Conservation (phyloP, 2,113 vertebrate species). For the Laticauda laticaudata region DNA sequence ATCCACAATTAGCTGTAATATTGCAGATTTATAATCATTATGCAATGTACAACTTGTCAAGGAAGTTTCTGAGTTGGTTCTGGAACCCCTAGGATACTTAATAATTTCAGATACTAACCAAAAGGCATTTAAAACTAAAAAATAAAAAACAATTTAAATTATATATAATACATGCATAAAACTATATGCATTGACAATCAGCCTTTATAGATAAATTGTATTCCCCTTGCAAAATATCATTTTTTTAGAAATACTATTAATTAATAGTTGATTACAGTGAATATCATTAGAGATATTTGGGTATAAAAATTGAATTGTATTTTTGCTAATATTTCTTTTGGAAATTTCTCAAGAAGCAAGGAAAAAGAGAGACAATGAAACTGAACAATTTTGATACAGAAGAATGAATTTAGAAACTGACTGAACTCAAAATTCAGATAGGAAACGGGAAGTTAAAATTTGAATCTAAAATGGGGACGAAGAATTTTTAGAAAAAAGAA, state of each 20-base stretch:
- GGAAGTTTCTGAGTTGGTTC: neutral
- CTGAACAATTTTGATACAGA: neutral
- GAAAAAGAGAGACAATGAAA: neutral
- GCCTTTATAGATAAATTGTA: neutral
- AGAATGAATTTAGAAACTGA: neutral
- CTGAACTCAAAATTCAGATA: neutral
- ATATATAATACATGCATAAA: neutral
- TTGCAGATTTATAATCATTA: neutral
- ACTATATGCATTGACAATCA: neutral
- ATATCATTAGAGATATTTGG: neutral
- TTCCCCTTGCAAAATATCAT: neutral
- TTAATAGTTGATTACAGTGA: neutral
- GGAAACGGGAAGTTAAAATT: neutral
- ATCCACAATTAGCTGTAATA: no score
- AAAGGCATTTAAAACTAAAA: no score
- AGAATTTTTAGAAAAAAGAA: neutral
- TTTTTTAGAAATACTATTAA: neutral
- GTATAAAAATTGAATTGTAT: neutral
- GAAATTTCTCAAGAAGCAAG: neutral
- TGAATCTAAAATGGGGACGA: neutral
- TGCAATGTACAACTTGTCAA: neutral
- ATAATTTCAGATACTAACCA: neutral
- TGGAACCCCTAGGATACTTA: neutral
- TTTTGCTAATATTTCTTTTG: neutral
- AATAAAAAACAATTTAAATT: no score